phyloP scores from a whole-genome alignment of 1,140 invertebrate genomes.

The Musca vetustissima region DNA sequence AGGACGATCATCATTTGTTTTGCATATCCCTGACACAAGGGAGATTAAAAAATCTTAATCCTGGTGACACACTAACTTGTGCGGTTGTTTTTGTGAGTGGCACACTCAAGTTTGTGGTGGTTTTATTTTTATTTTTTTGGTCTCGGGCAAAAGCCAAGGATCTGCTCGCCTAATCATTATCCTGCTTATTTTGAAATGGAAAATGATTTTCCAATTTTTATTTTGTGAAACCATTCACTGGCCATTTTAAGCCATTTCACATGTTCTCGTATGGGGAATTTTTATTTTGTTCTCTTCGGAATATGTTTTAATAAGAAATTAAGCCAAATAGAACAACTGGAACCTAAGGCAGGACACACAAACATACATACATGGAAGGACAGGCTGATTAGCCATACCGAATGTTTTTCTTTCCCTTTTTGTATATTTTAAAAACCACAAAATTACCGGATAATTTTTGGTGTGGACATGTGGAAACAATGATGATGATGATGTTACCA shows the following conservation, averaged over 20 bases:
- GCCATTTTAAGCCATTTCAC: background rate
- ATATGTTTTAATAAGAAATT: constrained; percentile 17
- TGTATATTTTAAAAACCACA: constrained; percentile 7
- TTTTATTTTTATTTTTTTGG: background rate
- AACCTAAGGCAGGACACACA: no score
- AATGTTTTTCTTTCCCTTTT: background rate
- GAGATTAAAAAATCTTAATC: background rate
- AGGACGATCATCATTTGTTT: no score
- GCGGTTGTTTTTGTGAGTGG: background rate
- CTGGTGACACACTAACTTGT: background rate
- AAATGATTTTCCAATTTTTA: no score
- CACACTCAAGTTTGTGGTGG: no score
- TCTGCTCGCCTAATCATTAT: background rate
- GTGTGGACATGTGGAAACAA: constrained; percentile 2
- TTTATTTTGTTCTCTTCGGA: no score
- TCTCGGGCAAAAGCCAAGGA: background rate
- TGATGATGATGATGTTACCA: background rate
- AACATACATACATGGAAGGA: background rate
- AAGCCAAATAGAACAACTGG: constrained; percentile 2
- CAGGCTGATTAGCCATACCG: background rate
- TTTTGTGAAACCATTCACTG: no score
- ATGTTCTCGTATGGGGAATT: background rate
- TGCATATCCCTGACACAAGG: no score
- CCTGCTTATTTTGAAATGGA: background rate
- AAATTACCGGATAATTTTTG: constrained; percentile 15